These are phyloP conservation scores for Idaea biselata DNA, from an alignment of 2,888 invertebrate genomes.

Conservation along the genomic window DNA sequence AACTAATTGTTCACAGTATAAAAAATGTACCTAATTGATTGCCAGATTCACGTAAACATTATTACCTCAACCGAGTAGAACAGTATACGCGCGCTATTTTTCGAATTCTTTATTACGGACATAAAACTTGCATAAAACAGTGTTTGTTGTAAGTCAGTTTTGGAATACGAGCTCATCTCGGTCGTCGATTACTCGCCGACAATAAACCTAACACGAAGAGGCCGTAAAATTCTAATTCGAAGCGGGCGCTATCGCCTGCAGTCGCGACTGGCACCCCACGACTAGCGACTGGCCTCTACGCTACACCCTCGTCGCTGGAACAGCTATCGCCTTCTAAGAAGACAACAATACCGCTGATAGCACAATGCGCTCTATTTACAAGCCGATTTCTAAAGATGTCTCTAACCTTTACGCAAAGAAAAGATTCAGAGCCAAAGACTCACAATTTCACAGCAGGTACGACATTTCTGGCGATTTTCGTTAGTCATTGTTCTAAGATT, in stretches of 20 bases:
- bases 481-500: conserved; percentile 21
- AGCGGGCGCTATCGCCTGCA: conserved; percentile 44
- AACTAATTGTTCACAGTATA: conserved; percentile 13
- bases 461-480: conserved; percentile 10
- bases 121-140: conserved; percentile 71
- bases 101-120: conserved; percentile 61
- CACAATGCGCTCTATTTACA: conserved; percentile 23
- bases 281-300: conserved; percentile 23
- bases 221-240: conserved; percentile 76
- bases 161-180: conserved; percentile 76
- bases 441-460: conserved; percentile 8
- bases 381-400: conserved; percentile 27
- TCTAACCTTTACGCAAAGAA: conserved; percentile 26
- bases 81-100: conserved; percentile 27
- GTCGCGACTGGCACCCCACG: conserved; percentile 36
- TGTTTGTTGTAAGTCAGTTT: conserved; percentile 76
- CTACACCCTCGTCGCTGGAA: conserved; percentile 32
- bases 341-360: conserved; percentile 26
- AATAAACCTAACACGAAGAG: conserved; percentile 79
- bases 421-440: conserved; percentile 12
- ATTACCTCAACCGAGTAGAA: conserved; percentile 23
- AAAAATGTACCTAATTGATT: conserved; percentile 19
- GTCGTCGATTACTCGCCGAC: conserved; percentile 73
- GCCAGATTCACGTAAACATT: conserved; percentile 23
- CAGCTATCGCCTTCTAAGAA: conserved; percentile 29